Percentiles rank a stretch among this genome's conserved stretches.
Evolutionary conservation across 2,888 invertebrate species (phyloP).

Genomic region (Zonitis immaculata): DNA sequence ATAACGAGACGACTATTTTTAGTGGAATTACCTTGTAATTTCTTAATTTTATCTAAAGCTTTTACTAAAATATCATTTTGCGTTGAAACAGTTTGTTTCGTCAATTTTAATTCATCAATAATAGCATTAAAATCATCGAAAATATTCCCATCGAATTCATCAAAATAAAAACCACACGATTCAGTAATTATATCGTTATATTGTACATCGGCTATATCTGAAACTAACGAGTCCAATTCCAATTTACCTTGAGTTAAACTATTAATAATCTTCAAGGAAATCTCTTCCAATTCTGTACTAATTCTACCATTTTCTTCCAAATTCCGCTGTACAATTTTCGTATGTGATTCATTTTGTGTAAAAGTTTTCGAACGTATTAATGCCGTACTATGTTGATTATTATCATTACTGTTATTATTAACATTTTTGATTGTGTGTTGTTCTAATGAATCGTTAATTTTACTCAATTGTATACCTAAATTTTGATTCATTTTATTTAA

Average conservation of each 20-base stretch:
- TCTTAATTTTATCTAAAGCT: conserved; percentile 42
- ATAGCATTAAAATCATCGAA: conserved; percentile 62
- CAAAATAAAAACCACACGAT: conserved; percentile 59
- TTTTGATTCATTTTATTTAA: conserved; percentile 58
- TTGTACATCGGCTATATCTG: conserved; percentile 63
- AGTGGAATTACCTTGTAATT: conserved; percentile 45
- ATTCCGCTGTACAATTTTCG: conserved; percentile 52
- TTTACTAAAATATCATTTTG: conserved; percentile 57
- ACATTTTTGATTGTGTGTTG: conserved; percentile 43
- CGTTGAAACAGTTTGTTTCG: conserved; percentile 51
- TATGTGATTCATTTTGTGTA: conserved; percentile 62
- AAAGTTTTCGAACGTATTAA: conserved; percentile 61
- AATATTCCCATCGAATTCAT: conserved; percentile 57
- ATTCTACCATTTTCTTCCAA: conserved; percentile 49
- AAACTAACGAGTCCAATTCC: conserved; percentile 64
- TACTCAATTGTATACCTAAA: conserved; percentile 51
- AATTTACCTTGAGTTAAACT: conserved; percentile 66
- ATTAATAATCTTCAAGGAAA: conserved; percentile 65
- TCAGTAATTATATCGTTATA: conserved; percentile 55
- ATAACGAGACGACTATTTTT: too few relatives aligned
- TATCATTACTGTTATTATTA: conserved; percentile 32
- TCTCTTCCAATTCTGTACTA: conserved; percentile 70
- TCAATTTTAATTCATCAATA: conserved; percentile 57
- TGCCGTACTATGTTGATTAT: conserved; percentile 42
- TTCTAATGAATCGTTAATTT: conserved; percentile 52